Evolutionary conservation across 2,113 vertebrate species (phyloP), one percentile per base, ranked within the genome.

Genomic region (Lepisosteus oculatus): DNA sequence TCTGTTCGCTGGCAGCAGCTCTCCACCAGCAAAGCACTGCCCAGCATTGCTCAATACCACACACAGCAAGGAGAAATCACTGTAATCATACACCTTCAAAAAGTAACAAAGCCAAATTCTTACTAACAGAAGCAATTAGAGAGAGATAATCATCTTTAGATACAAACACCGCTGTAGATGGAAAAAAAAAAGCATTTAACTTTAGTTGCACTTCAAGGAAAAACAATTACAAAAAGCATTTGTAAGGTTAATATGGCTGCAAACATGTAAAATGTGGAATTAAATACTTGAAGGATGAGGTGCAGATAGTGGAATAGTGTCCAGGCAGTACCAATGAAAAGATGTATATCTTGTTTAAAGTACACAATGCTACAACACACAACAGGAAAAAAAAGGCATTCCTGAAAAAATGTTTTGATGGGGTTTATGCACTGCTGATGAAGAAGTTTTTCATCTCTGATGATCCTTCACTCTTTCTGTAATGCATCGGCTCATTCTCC

Each of bases 11-110:
- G 89, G 88, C 3, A 93, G 85, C 61, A 93, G 86, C 64, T 93
- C 92, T 2, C 92, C 93, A 13, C 93, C 93, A 62, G 90, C 82
- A 78, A 92, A 91, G 66, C 71, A 69, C 56, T 86, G 80, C 9
- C 87, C 86, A 1, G 54, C 72, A 51, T 72, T 74, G 66, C 84
- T 86, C 62, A 75, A 78, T 72, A 92, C 90, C 1, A 84, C 84
- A 79, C 90, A 88, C 67, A 94, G 86, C 74, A 93, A 81, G 43
- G 89, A 90, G 68, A 94, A 93, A 75, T 93, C 92, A 75, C 93
- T 93, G 12, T 91, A 93, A 78, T 94, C 93, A 47, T 90, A 93
- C 57, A 94, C 87, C 93, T 94, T 73, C 47, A 68, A 42, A 43
- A 57, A n/a, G 59, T 13, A 9, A 29, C 43, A 59, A 59, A 51